These are phyloP conservation scores for Drosophila lacertosa DNA, from an alignment of 1,140 invertebrate genomes.

Conservation along the genomic window DNA sequence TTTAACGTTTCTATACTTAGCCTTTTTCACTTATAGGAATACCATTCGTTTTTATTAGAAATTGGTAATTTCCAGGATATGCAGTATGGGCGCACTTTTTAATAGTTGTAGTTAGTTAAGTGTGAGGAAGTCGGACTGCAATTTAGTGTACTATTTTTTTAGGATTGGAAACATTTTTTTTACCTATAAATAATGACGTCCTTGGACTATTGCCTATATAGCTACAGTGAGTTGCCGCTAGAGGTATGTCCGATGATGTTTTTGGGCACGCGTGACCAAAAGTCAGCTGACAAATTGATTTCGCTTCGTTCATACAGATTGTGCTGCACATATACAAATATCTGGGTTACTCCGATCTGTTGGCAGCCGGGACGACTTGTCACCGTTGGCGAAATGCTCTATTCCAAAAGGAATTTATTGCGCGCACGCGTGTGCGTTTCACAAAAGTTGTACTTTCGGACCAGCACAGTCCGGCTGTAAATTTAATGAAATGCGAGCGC, in stretches of 20 bases:
- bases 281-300: conserved; percentile 68
- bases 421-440: conserved; percentile 85
- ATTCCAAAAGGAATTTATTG: conserved; percentile 85
- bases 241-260: conserved; percentile 58
- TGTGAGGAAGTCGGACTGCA: conserved; percentile 32
- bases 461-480: conserved; percentile 84
- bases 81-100: conserved; percentile 35
- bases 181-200: conserved; percentile 49
- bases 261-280: conserved; percentile 23
- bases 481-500: conserved; percentile 84
- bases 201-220: conserved; percentile 41
- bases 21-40: not conserved
- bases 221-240: conserved; percentile 76
- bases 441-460: conserved; percentile 85
- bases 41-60: not conserved
- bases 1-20: too few species aligned
- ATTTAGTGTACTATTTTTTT: conserved; percentile 25
- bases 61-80: conserved; percentile 19
- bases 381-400: conserved; percentile 86
- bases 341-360: conserved; percentile 86
- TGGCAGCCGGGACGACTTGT: conserved; percentile 86
- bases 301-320: conserved; percentile 84
- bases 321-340: conserved; percentile 87
- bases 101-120: conserved; percentile 30
- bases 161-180: conserved; percentile 10